These are phyloP conservation scores for Eucera pruinosa DNA, from an alignment of 2,888 invertebrate genomes.

Conservation along the genomic window DNA sequence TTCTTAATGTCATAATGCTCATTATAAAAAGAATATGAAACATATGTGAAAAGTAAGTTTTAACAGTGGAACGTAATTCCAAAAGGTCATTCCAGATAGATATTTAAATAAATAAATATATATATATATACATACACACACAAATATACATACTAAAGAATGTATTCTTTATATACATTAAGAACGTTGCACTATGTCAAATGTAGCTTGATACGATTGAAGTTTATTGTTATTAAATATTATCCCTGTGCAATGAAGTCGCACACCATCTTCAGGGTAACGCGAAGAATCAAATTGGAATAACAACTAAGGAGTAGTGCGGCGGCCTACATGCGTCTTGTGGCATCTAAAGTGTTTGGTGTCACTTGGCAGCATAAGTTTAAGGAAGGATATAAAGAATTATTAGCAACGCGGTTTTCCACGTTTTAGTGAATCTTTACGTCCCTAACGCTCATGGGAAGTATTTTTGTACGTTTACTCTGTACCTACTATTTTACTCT, in stretches of 20 bases:
- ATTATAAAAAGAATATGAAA: constrained; percentile 43
- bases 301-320: constrained; percentile 68
- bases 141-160: constrained; percentile 6
- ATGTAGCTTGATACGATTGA: constrained; percentile 43
- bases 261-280: constrained; percentile 64
- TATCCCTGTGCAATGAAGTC: constrained; percentile 63
- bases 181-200: constrained; percentile 45
- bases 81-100: constrained; percentile 45
- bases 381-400: constrained; percentile 62
- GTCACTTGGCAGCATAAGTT: constrained; percentile 63
- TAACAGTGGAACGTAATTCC: constrained; percentile 40
- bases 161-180: constrained; percentile 52
- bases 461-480: constrained; percentile 83
- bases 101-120: constrained; percentile 43
- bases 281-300: constrained; percentile 65
- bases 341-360: constrained; percentile 57
- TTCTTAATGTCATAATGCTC: constrained; percentile 50
- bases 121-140: constrained; percentile 11
- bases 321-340: constrained; percentile 70
- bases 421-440: constrained; percentile 74
- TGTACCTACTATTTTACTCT: constrained; percentile 78
- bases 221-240: constrained; percentile 48
- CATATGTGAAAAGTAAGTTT: constrained; percentile 40
- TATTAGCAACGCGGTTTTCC: constrained; percentile 70
- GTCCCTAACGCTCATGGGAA: constrained; percentile 76